Conservation (phyloP, 1,140 invertebrate species). For the Choristoneura fumiferana region DNA sequence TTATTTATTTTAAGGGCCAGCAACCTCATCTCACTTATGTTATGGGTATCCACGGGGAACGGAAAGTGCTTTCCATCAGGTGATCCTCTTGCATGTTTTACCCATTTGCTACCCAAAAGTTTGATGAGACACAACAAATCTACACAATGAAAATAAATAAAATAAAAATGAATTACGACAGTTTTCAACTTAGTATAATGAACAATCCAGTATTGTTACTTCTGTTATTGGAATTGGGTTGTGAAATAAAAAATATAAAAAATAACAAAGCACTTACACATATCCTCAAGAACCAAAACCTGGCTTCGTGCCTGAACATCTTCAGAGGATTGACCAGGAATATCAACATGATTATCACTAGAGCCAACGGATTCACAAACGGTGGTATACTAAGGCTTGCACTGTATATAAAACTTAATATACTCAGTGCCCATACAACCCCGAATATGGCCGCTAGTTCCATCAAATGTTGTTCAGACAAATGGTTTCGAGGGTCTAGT, state of each 20-base stretch:
- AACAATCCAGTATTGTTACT: no score
- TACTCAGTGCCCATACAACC: conserved; percentile 95
- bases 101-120: no score
- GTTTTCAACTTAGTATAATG: no score
- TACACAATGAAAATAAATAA: no score
- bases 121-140: no score
- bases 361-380: conserved; percentile 92
- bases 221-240: no score
- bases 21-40: no score
- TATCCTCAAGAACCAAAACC: conserved; percentile 90
- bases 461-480: conserved; percentile 97
- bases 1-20: no score
- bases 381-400: conserved; percentile 92
- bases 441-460: conserved; percentile 97
- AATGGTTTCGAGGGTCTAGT: conserved; percentile 97
- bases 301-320: conserved; percentile 94
- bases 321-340: conserved; percentile 96
- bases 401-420: conserved; percentile 90
- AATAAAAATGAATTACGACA: no score
- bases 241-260: background rate
- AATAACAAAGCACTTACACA: conserved; percentile 80
- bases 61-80: no score
- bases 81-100: no score
- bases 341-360: conserved; percentile 91
- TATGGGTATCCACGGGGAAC: no score